Conservation (phyloP, 53 echinoderm and acorn worm species). For the Zoroaster sp. region DNA sequence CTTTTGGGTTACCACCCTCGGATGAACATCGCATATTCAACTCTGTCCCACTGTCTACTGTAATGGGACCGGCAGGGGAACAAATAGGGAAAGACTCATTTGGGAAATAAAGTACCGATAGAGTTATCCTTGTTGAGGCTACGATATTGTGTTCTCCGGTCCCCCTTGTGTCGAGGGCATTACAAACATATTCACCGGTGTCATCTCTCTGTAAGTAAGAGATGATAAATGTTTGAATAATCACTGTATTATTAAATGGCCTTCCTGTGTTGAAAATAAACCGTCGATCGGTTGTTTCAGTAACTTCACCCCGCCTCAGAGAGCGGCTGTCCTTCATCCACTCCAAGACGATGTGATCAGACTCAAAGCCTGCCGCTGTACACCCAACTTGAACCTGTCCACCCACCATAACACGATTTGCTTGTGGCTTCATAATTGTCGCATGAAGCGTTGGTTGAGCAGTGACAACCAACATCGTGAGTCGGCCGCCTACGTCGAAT, state of each 20-base stretch:
- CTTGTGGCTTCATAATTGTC: neutral
- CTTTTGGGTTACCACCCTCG: neutral
- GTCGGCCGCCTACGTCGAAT: neutral
- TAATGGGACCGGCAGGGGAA: neutral
- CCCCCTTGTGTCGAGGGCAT: neutral
- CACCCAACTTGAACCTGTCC: neutral
- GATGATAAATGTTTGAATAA: neutral
- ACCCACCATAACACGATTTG: neutral
- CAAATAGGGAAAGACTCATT: neutral
- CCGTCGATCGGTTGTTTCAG: neutral
- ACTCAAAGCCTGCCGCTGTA: neutral
- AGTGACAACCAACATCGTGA: neutral
- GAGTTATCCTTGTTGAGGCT: neutral
- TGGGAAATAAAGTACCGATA: neutral
- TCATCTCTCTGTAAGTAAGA: neutral
- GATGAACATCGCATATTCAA: neutral
- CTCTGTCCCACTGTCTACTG: neutral
- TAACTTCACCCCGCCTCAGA: neutral
- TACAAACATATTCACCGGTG: neutral
- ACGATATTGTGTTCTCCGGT: neutral
- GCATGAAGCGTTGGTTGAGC: neutral
- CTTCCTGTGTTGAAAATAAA: neutral
- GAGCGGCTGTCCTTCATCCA: neutral
- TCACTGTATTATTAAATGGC: neutral
- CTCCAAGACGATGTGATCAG: neutral